Percentiles rank a stretch among this genome's conserved stretches.
Conservation (phyloP, 2,888 invertebrate genomes). For the Terebella lapidaria region DNA sequence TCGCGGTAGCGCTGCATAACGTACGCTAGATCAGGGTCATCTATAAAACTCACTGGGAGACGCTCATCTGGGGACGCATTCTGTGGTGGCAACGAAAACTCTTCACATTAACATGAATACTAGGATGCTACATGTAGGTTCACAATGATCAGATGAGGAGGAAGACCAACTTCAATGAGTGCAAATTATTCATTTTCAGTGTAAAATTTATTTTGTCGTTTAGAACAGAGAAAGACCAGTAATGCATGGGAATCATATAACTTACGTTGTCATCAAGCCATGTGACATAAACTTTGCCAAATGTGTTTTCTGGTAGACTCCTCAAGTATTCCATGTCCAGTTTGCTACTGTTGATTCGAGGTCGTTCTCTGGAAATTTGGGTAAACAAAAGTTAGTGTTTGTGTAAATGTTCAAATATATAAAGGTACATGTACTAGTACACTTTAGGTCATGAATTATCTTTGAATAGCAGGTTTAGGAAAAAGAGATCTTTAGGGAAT, state of each 20-base stretch:
- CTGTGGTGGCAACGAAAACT: slow-evolving; percentile 49
- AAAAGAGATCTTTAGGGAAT: too few relatives aligned
- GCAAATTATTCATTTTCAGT: too few relatives aligned
- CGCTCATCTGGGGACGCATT: slow-evolving; percentile 90
- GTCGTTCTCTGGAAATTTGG: slow-evolving; percentile 62
- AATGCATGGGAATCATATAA: too few relatives aligned
- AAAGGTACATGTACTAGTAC: too few relatives aligned
- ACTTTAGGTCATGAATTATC: too few relatives aligned
- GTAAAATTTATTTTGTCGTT: too few relatives aligned
- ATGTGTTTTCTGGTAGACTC: slow-evolving; percentile 69
- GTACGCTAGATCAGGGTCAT: slow-evolving; percentile 84
- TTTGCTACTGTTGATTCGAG: slow-evolving; percentile 79
- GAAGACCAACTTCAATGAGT: too few relatives aligned
- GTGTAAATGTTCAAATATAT: background rate
- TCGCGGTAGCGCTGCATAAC: slow-evolving; percentile 97
- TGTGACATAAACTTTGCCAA: slow-evolving; percentile 80
- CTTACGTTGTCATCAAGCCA: slow-evolving; percentile 74
- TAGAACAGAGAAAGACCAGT: too few relatives aligned
- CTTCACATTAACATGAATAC: background rate
- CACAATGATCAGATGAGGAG: too few relatives aligned
- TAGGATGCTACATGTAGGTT: background rate
- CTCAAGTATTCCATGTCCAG: slow-evolving; percentile 71
- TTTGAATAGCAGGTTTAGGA: too few relatives aligned
- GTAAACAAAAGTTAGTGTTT: background rate
- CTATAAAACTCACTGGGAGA: slow-evolving; percentile 82